These are phyloP conservation scores for Rhynchonema sp. DNA, from an alignment of 2,888 invertebrate genomes.

Conservation along the genomic window DNA sequence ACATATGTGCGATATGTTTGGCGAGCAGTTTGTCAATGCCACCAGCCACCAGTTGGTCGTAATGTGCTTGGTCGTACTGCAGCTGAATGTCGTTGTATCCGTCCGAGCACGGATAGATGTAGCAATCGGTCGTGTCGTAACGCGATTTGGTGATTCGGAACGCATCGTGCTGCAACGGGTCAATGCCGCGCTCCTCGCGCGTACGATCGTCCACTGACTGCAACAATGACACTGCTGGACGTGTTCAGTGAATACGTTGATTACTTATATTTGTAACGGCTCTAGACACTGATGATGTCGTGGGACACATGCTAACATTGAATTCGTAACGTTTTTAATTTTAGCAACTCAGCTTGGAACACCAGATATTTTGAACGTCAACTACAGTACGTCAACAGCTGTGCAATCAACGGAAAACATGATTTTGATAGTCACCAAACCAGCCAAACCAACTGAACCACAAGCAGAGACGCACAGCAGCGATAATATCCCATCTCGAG, in stretches of 20 bases:
- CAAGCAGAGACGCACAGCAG: slow-evolving; percentile 38
- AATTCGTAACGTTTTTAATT: no score
- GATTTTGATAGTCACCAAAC: no score
- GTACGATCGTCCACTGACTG: slow-evolving; percentile 80
- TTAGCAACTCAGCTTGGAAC: no score
- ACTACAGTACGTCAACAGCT: no score
- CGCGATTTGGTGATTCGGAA: slow-evolving; percentile 73
- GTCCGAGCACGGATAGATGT: slow-evolving; percentile 64
- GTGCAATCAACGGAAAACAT: no score
- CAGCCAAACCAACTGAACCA: no score
- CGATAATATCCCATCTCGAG: slow-evolving; percentile 92
- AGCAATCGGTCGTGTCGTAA: slow-evolving; percentile 92
- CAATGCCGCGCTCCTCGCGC: slow-evolving; percentile 63
- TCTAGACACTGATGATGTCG: no score
- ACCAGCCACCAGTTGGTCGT: slow-evolving; percentile 57
- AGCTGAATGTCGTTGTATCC: slow-evolving; percentile 68
- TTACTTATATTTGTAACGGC: no score
- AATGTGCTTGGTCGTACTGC: slow-evolving; percentile 61
- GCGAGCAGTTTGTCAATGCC: slow-evolving; percentile 81
- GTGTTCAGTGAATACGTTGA: no score
- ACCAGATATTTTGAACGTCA: no score
- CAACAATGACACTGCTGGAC: no score
- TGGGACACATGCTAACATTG: no score
- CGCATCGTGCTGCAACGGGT: slow-evolving; percentile 34
- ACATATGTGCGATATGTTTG: slow-evolving; percentile 87